Evolutionary conservation across 2,797 vertebrate species (phyloP).

Genomic region (Anguilla anguilla): DNA sequence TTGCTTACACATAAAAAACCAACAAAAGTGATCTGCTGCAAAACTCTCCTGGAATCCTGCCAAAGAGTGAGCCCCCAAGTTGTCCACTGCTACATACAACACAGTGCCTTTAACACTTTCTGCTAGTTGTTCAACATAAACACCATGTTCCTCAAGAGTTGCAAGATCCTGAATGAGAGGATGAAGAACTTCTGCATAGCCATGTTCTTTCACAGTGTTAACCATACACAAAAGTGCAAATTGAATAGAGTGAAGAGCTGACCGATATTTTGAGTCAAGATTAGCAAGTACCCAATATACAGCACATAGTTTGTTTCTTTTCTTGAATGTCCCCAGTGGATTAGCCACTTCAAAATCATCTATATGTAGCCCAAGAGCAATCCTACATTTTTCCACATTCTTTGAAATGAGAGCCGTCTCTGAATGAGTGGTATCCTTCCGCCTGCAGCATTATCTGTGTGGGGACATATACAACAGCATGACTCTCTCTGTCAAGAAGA

Average conservation of each 20-base stretch:
- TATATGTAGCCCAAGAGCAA: slow-evolving; percentile 33
- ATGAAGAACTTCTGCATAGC: slow-evolving; percentile 9
- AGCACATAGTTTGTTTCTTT: slow-evolving; percentile 27
- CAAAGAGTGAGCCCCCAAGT: slow-evolving; percentile 16
- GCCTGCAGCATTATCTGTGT: slow-evolving; percentile 31
- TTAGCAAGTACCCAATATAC: slow-evolving; percentile 29
- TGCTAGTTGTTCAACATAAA: slow-evolving; percentile 24
- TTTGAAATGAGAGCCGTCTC: slow-evolving; percentile 28
- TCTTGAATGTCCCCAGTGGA: slow-evolving; percentile 26
- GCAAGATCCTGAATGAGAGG: slow-evolving; percentile 4
- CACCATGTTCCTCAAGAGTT: slow-evolving; percentile 22
- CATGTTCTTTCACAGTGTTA: slow-evolving; percentile 6
- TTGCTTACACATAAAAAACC: neutral
- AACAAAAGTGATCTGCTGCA: neutral
- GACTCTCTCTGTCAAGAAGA: neutral
- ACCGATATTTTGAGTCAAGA: slow-evolving; percentile 26
- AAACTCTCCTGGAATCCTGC: slow-evolving; percentile 25
- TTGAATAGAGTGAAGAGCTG: slow-evolving; percentile 21
- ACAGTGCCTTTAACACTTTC: slow-evolving; percentile 26
- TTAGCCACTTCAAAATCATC: slow-evolving; percentile 34
- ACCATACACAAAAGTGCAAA: slow-evolving; percentile 6
- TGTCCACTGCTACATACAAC: slow-evolving; percentile 24
- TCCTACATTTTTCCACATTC: slow-evolving; percentile 19
- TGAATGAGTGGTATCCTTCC: slow-evolving; percentile 21
- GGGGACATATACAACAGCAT: slow-evolving; percentile 18